phyloP scores from a whole-genome alignment of 1,140 invertebrate genomes.

The Lucilia cuprina region DNA sequence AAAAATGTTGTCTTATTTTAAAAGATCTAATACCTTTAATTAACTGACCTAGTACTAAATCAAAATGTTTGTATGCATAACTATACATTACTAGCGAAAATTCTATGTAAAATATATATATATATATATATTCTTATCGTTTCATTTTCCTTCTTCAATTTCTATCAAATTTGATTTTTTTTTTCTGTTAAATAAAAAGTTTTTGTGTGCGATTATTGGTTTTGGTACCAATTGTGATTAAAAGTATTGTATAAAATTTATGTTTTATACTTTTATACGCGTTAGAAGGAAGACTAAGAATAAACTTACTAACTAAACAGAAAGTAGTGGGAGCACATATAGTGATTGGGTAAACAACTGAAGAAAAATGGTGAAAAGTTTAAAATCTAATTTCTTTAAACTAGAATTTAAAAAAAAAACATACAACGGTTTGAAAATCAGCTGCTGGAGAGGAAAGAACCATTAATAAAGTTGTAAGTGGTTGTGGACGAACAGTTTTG shows the following conservation, averaged over 20 bases:
- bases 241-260: conserved; percentile 33
- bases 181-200: conserved; percentile 18
- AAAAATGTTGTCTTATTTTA: background rate
- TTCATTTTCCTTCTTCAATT: background rate
- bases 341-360: background rate
- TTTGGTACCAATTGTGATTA: conserved; percentile 32
- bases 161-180: background rate
- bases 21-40: background rate
- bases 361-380: conserved; percentile 21
- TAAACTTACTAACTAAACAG: background rate
- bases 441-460: background rate
- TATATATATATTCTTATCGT: background rate
- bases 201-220: conserved; percentile 31
- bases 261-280: conserved; percentile 23
- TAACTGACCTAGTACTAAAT: background rate
- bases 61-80: background rate
- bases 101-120: background rate
- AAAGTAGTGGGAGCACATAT: background rate
- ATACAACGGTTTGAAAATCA: background rate
- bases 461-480: conserved; percentile 22
- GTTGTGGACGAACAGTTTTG: conserved; percentile 25
- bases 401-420: background rate
- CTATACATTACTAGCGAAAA: background rate
- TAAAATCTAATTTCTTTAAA: background rate
- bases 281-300: background rate